Evolutionary conservation across 2,888 invertebrate genomes (phyloP).

Genomic region (Sinodicranocentrus sp.): DNA sequence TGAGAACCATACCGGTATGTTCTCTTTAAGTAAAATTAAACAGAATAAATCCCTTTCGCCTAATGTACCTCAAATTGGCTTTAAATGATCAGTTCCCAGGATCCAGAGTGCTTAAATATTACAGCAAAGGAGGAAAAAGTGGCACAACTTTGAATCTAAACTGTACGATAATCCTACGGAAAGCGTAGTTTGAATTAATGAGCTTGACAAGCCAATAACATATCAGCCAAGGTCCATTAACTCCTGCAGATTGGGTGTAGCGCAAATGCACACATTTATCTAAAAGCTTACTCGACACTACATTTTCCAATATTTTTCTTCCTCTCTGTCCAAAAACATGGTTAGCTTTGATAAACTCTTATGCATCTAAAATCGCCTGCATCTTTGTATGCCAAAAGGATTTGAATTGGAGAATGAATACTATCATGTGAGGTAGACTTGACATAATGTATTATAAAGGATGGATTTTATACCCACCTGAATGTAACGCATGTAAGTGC

Average conservation of each 20-base stretch:
- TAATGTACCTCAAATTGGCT: slow-evolving; percentile 30
- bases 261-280: too few species aligned
- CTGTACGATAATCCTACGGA: not conserved
- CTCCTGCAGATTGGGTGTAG: slow-evolving; percentile 29
- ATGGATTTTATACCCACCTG: not conserved
- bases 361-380: too few species aligned
- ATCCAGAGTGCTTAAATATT: not conserved
- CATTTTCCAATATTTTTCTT: too few species aligned
- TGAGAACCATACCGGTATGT: too few species aligned
- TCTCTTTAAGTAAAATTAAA: slow-evolving; percentile 10
- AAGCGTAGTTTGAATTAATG: slow-evolving; percentile 32
- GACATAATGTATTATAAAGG: not conserved
- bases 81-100: not conserved
- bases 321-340: too few species aligned
- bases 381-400: too few species aligned
- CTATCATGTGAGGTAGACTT: not conserved
- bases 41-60: slow-evolving; percentile 29
- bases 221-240: slow-evolving; percentile 51
- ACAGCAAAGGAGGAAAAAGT: slow-evolving; percentile 1
- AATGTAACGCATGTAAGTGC: not conserved
- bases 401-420: not conserved
- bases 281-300: too few species aligned
- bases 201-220: slow-evolving; percentile 34
- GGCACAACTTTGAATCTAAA: not conserved
- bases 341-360: too few species aligned